These are phyloP conservation scores for Micrastur ruficollis DNA, from an alignment of 2,797 vertebrate species.

Conservation along the genomic window DNA sequence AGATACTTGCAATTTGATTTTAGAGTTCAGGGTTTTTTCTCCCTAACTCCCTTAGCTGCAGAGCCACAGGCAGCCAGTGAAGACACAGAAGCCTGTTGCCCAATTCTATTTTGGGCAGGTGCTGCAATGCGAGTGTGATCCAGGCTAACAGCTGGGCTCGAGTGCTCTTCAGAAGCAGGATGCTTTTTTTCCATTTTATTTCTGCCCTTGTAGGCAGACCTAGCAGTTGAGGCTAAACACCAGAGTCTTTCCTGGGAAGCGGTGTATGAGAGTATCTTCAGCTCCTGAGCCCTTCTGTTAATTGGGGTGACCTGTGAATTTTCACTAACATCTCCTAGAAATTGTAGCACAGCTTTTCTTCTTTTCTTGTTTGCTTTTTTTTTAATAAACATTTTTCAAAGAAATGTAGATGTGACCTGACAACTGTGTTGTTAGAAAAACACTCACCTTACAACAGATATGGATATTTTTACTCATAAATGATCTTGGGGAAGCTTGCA, in stretches of 20 bases:
- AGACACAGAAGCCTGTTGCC: slow-evolving; percentile 8
- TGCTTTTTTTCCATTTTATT: background rate
- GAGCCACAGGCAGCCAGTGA: slow-evolving; percentile 6
- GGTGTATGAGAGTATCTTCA: background rate
- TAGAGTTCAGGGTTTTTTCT: background rate
- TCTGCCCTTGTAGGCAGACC: background rate
- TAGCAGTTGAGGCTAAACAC: background rate
- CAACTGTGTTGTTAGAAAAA: background rate
- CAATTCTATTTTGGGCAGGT: slow-evolving; percentile 36
- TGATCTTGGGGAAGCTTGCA: background rate
- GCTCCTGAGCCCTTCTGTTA: background rate
- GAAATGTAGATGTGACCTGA: background rate
- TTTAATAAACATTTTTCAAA: background rate
- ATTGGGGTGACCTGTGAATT: background rate
- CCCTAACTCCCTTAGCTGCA: background rate
- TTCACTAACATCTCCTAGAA: background rate
- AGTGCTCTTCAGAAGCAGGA: slow-evolving; percentile 12
- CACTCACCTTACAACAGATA: background rate
- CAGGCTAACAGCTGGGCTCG: slow-evolving; percentile 35
- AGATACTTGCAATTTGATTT: background rate
- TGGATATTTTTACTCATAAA: background rate
- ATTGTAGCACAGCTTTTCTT: background rate
- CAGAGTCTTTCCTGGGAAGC: background rate
- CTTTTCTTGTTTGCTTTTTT: too few relatives aligned
- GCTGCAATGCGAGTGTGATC: slow-evolving; percentile 42